Evolutionary conservation across 2,113 vertebrate species (phyloP), one percentile per base, ranked within the genome.

Genomic region (Chrysochloris asiatica): DNA sequence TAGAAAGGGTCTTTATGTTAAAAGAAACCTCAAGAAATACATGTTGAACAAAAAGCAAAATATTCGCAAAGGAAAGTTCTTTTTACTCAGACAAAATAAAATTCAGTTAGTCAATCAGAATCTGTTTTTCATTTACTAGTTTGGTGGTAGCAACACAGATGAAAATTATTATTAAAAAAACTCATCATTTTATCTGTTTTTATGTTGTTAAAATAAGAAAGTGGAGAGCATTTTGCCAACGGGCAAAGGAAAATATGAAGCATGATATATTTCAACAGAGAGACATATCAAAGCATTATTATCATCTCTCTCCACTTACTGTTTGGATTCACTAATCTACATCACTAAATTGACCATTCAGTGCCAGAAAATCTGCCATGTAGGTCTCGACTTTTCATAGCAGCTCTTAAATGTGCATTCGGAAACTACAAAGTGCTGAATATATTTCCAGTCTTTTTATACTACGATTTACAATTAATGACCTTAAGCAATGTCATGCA

Each of bases 371-470:
- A 98, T 98, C 98, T 98, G 97, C 97, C 97, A 97, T 98, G 98
- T 98, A 98, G 98, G 98, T 98, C 98, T 97, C 97, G 95, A 98
- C 97, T 98, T 98, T 97, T 98, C 98, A 98, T 97, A 97, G 97
- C 97, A 94, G 97, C 96, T 98, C 97, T 98, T 98, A 98, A 98
- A 98, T 97, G 98, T 98, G 97, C 97, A 98, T 98, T 98, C 98
- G 97, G 98, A 95, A 97, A 98, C 97, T 98, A 98, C 98, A 98
- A 98, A 98, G 98, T 98, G 72, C 97, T 98, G 98, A 97, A 98
- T 98, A 98, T 98, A 98, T 98, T 98, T 98, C 97, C 98, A 97
- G 97, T 95, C 98, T 98, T 98, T 98, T 98, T 98, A 98, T 98
- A 97, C 96, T 95, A 97, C 96, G 98, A 98, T 98, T 98, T 98